Conservation (phyloP, 2,113 vertebrate species). For the Serilophus lunatus region DNA sequence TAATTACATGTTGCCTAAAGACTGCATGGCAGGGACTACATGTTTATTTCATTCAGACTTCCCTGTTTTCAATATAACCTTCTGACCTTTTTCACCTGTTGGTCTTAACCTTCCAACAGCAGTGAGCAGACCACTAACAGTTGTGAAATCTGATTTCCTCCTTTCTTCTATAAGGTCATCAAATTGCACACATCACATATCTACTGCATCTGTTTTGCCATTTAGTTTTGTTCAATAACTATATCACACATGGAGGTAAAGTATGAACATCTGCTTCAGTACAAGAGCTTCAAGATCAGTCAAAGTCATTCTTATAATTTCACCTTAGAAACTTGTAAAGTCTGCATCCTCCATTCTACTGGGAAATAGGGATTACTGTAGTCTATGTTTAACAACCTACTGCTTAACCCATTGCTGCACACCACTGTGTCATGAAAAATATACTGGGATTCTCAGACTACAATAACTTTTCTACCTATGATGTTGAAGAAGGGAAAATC, state of each 20-base stretch:
- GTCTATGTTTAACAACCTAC: not conserved
- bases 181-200: not conserved
- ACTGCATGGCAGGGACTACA: not conserved
- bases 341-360: not conserved
- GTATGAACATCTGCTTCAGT: slow-evolving; percentile 42
- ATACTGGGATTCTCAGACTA: not conserved
- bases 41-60: not conserved
- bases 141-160: slow-evolving; percentile 38
- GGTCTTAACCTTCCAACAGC: not conserved
- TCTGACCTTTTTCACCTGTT: slow-evolving; percentile 11
- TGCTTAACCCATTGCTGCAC: not conserved
- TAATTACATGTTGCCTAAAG: not conserved
- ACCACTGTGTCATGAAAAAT: not conserved
- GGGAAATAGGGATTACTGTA: slow-evolving; percentile 14
- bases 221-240: slow-evolving; percentile 40
- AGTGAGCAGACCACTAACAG: not conserved
- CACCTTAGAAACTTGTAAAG: slow-evolving; percentile 6
- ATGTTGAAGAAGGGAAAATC: not conserved
- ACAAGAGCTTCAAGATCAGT: slow-evolving; percentile 8
- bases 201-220: not conserved
- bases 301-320: slow-evolving; percentile 16
- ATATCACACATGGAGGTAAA: slow-evolving; percentile 14
- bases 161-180: slow-evolving; percentile 12
- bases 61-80: slow-evolving; percentile 4
- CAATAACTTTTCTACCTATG: not conserved